Evolutionary conservation across 2,113 vertebrate species (phyloP), one percentile per base, ranked within the genome.

Genomic region (Pseudorectes ferrugineus): DNA sequence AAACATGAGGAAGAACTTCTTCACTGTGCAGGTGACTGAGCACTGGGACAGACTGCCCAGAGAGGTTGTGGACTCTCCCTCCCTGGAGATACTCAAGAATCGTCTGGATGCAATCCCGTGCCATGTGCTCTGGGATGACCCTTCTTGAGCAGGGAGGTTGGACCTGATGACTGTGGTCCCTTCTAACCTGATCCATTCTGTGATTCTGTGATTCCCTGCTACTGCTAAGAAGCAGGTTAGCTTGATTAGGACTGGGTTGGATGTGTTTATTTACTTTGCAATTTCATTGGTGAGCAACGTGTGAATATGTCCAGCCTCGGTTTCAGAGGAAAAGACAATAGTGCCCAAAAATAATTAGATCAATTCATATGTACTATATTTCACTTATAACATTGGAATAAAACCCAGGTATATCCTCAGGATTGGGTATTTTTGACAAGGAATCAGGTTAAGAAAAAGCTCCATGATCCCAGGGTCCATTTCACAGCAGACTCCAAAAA

Each of bases 401-500:
- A 83, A 90, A 36, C 10, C 10, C 20, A 79, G 40, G 28, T 29
- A 43, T n/a, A n/a, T 65, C 13, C 24, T 63, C 35, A 62, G 28
- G 52, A 77, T 0, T 71, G 12, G 17, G 31, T 76, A 62, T 77
- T 91, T 93, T 74, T 77, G 88, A 77, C 14, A 67, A 54, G 54
- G 54, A 96, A 91, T 88, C 66, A 36, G 71, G 35, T 85, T 95
- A 80, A 80, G 92, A 43, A 85, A 83, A 90, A 31, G 7, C 24
- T 89, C 18, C 16, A 17, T 55, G 52, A 75, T 96, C 76, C 91
- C 94, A 90, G 59, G 58, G 65, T 95, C 92, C 55, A 85, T 90
- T 80, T 67, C 90, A 85, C 78, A 93, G 54, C 31, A 88, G 82
- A 87, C 85, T 94, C 92, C 67, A 96, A 77, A 92, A 92, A 92